These are phyloP conservation scores for Heteromurus nitidus DNA, from an alignment of 2,888 invertebrate species.

Conservation along the genomic window DNA sequence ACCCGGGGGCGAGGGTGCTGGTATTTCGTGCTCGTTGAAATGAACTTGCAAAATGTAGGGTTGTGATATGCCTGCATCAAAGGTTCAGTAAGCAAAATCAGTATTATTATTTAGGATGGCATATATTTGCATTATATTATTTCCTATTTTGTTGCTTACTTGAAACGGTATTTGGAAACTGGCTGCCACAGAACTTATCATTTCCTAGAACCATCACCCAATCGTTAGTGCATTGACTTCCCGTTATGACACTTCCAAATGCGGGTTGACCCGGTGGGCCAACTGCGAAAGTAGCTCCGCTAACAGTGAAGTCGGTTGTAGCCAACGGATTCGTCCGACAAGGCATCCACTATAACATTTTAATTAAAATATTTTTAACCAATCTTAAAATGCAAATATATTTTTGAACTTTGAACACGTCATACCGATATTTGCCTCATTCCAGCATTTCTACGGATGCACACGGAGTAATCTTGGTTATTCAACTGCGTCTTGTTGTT, in stretches of 20 bases:
- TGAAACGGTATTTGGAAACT: slow-evolving; percentile 55
- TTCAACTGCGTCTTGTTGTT: slow-evolving; percentile 66
- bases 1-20: slow-evolving; percentile 37
- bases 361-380: too few species aligned
- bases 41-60: slow-evolving; percentile 70
- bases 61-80: slow-evolving; percentile 59
- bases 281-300: slow-evolving; percentile 46
- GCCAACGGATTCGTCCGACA: slow-evolving; percentile 43
- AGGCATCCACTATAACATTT: slow-evolving; percentile 68
- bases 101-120: background rate
- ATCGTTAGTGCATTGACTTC: slow-evolving; percentile 56
- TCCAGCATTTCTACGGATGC: slow-evolving; percentile 63
- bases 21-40: slow-evolving; percentile 64
- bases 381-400: too few species aligned
- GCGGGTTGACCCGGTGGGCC: slow-evolving; percentile 40
- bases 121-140: background rate
- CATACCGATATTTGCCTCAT: slow-evolving; percentile 69
- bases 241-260: slow-evolving; percentile 18
- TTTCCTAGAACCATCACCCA: slow-evolving; percentile 69
- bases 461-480: slow-evolving; percentile 70
- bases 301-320: slow-evolving; percentile 50
- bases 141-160: slow-evolving; percentile 18
- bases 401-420: too few species aligned
- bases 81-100: too few species aligned
- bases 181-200: slow-evolving; percentile 69